Percentiles rank a stretch among this genome's conserved stretches.
Conservation (phyloP, 2,113 vertebrate genomes). For the Hippoglossus stenolepis region DNA sequence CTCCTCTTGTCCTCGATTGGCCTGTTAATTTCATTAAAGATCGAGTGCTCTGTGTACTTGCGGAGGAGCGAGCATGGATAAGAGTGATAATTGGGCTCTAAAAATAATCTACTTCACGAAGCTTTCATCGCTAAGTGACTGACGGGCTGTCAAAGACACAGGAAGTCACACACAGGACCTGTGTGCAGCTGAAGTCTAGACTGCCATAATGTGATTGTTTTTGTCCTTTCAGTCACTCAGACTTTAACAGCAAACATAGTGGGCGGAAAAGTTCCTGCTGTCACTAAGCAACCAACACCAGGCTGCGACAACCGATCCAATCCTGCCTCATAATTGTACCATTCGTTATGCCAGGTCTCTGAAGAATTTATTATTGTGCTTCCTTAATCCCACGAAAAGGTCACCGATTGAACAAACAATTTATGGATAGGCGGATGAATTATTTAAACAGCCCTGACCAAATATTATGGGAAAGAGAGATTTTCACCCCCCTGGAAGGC, state of each 20-base stretch:
- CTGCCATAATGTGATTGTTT: conserved; percentile 68
- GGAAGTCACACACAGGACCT: conserved; percentile 46
- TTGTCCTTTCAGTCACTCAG: conserved; percentile 66
- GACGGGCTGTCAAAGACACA: conserved; percentile 50
- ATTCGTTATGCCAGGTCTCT: conserved; percentile 73
- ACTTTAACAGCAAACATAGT: conserved; percentile 72
- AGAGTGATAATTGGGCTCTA: conserved; percentile 3
- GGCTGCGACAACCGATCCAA: conserved; percentile 70
- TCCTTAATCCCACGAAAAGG: conserved; percentile 76
- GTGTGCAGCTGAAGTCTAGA: conserved; percentile 53
- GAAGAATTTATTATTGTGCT: conserved; percentile 76
- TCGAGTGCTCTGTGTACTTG: background rate
- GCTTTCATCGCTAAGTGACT: conserved; percentile 44
- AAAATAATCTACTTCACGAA: conserved; percentile 10
- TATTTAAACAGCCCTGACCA: conserved; percentile 75
- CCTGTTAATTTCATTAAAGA: conserved; percentile 37
- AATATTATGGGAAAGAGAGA: conserved; percentile 72
- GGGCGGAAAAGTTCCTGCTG: conserved; percentile 77
- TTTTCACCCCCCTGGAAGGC: conserved; percentile 41
- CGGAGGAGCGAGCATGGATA: background rate
- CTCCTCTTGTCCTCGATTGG: background rate
- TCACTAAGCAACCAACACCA: conserved; percentile 78
- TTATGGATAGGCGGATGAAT: conserved; percentile 72
- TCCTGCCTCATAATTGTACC: conserved; percentile 69
- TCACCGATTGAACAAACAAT: conserved; percentile 78